Evolutionary conservation across 2,888 invertebrate genomes (phyloP), one percentile per base, ranked within the genome.

Genomic region (Tetheella fluctuosa): DNA sequence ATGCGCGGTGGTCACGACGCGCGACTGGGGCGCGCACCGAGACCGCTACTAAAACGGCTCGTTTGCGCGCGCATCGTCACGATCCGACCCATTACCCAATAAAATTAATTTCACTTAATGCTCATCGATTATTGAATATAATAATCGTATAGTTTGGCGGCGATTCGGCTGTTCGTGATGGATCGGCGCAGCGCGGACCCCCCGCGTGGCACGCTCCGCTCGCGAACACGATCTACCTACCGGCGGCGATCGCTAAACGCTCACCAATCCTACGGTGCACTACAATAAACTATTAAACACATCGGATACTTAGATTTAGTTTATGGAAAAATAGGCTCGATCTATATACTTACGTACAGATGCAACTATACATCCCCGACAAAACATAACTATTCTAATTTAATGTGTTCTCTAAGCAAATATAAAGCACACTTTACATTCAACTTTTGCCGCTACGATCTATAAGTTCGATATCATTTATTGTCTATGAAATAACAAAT

Each of bases 101-200:
- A 89, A 90, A 90, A 92, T 92, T 91, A 91, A 92, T 92, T 91
- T 91, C 88, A 89, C 86, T 91, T 91, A 91, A 90, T 90, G 86
- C 85, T 85, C 88, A 90, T 91, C 88, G 88, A 89, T 90, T 90
- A 91, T 88, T 85, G 85, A 85, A 86, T 85, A 86, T 86, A 88
- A 88, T 90, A 89, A 89, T 90, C 85, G 86, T 89, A 88, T 83
- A 84, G 88, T 88, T 81, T 70, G 80, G 76, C 78, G 76, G 77
- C 81, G 80, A 85, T 90, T 89, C 82, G 88, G 86, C 79, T 79
- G 79, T 76, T 83, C 83, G 84, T 90, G 91, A 91, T 89, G 85
- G 89, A 89, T 89, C 85, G 80, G 74, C 74, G 76, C 34, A 77
- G 70, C 74, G 69, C 63, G 74, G 91, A 87, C 91, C 90, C 89